phyloP scores from a whole-genome alignment of 2,113 vertebrate species.

The Pimephales promelas region DNA sequence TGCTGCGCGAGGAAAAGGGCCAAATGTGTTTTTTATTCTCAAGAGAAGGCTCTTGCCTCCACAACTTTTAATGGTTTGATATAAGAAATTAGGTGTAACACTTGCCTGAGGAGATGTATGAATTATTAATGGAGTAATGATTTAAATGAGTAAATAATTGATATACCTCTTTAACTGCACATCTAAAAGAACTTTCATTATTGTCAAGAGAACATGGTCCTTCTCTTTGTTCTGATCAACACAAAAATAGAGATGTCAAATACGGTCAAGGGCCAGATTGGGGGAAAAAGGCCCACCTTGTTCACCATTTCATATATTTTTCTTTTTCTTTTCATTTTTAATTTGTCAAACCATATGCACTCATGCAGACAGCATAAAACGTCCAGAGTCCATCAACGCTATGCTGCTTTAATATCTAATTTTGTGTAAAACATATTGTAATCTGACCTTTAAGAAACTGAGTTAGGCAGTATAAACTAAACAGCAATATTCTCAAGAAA shows the following conservation, averaged over 20 bases:
- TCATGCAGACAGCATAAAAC: no score
- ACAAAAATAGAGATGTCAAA: neutral
- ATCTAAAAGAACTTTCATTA: slow-evolving; percentile 41
- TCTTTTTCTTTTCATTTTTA: neutral
- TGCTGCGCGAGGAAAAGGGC: neutral
- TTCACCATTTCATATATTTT: neutral
- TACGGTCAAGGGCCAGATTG: neutral
- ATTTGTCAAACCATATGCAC: neutral
- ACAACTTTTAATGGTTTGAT: neutral
- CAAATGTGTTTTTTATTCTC: slow-evolving; percentile 12
- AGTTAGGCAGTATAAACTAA: neutral
- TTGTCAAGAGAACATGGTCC: neutral
- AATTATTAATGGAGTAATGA: slow-evolving; percentile 58
- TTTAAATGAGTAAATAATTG: slow-evolving; percentile 60
- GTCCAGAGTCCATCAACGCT: no score
- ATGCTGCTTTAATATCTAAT: neutral
- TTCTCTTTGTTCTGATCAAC: neutral
- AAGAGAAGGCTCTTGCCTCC: neutral
- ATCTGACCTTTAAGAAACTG: neutral
- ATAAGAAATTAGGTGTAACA: slow-evolving; percentile 55
- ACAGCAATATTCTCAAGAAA: neutral
- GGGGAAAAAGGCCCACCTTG: neutral
- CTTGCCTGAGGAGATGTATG: slow-evolving; percentile 52
- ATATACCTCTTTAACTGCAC: slow-evolving; percentile 21
- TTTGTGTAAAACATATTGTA: no score